phyloP scores from a whole-genome alignment of 2,797 vertebrate genomes.

The Crocodylus rhombifer region DNA sequence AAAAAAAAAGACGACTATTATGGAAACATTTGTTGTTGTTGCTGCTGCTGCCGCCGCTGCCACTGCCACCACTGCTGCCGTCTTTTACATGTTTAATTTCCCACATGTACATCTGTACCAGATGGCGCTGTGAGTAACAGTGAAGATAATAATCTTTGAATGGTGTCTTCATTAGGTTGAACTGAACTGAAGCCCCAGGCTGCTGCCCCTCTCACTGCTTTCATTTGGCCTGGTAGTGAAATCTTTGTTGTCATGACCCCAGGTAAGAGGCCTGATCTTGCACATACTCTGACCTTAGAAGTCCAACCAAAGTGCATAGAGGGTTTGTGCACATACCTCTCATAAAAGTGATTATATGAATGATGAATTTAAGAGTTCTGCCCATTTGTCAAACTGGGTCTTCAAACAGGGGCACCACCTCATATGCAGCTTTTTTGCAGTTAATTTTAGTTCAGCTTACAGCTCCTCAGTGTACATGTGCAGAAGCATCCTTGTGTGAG shows the following conservation, averaged over 20 bases:
- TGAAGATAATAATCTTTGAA: constrained; percentile 40
- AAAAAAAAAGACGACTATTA: constrained; percentile 48
- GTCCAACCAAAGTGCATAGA: fast-evolving
- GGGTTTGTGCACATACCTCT: neutral
- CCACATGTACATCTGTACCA: constrained; percentile 53
- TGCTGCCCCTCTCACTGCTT: neutral
- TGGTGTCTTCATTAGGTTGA: constrained; percentile 15
- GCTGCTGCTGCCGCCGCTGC: neutral
- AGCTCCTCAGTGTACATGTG: neutral
- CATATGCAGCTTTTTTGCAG: neutral
- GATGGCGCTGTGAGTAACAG: constrained; percentile 43
- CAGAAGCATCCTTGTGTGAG: neutral
- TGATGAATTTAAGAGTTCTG: neutral
- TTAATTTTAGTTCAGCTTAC: neutral
- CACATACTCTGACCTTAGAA: neutral
- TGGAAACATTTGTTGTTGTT: constrained; percentile 58
- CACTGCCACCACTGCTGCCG: neutral
- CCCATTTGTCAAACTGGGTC: neutral
- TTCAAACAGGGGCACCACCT: neutral
- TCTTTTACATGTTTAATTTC: constrained; percentile 69
- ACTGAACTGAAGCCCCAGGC: neutral
- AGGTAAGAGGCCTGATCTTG: neutral
- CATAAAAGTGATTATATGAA: neutral
- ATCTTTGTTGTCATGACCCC: neutral
- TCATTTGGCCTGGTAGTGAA: neutral